Base-by-base conservation (phyloP, 2,797 vertebrate genomes). In the Arrhamphus sclerolepis region DNA sequence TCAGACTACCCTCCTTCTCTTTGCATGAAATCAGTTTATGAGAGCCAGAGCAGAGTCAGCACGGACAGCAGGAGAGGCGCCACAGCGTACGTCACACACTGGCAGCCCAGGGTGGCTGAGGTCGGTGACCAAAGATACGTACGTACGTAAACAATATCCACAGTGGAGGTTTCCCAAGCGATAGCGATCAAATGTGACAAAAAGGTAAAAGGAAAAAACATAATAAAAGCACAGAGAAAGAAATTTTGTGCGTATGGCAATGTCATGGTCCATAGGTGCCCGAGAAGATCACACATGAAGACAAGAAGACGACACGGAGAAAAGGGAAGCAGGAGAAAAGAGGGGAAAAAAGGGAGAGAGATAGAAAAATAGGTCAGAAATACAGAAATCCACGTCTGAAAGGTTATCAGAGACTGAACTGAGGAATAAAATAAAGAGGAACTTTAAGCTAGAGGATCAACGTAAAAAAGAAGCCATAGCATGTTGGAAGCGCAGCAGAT, bases 301-400 rank as follows among this genome's bases (percentile, higher is more conserved):
- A 94, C 88, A 88, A 89, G 69, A 66, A 64, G 62, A 82, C 72
- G 80, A 78, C 62, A 74, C 79, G 86, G 77, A 82, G 79, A 73
- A 40, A 61, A 65, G 40, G 87, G 90, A 88, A 78, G 77, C 75
- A 88, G 85, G 85, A 86, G 87, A 75, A 87, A 78, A 83, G 78
- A 73, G 90, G 83, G 61, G 86, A 81, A 91, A 78, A 91, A 89
- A 93, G 93, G 92, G 91, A 77, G 80, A 85, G 70, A 94, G 92
- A 94, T 89, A 94, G 91, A 96, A 93, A 95, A 94, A 94, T 93
- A 97, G 94, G 94, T 98, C 95, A 96, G 93, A 96, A 96, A 96
- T 94, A 93, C 81, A 93, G 94, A 95, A 96, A 94, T 83, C 75
- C 92, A 94, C 94, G 92, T 91, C 91, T 87, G 80, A 88, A 90